Evolutionary conservation across 2,888 invertebrate genomes (phyloP).

Genomic region (Luffia ferchaultella): DNA sequence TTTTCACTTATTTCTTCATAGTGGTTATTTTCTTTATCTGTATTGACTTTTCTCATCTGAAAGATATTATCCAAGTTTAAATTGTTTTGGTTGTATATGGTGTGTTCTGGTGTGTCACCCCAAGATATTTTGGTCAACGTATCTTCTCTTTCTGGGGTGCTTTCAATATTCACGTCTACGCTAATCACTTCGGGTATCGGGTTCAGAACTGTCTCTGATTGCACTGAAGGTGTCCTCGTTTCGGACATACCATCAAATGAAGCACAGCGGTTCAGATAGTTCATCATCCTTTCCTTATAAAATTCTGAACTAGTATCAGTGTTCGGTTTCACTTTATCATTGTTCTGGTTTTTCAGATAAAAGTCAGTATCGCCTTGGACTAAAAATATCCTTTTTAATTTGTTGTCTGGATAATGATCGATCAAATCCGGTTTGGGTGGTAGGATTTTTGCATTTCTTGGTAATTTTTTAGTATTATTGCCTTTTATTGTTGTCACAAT

Average conservation of each 20-base stretch:
- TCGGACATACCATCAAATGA: constrained; percentile 40
- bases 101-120: constrained; percentile 51
- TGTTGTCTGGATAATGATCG: constrained; percentile 60
- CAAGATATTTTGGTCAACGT: constrained; percentile 41
- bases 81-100: constrained; percentile 53
- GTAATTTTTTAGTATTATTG: constrained; percentile 43
- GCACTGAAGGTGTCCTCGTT: constrained; percentile 36
- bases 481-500: constrained; percentile 66
- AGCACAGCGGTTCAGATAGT: constrained; percentile 46
- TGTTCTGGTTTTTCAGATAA: constrained; percentile 51
- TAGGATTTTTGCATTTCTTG: constrained; percentile 42
- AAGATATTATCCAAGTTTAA: constrained; percentile 52
- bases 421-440: constrained; percentile 61
- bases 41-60: constrained; percentile 11
- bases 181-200: constrained; percentile 33
- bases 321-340: constrained; percentile 43
- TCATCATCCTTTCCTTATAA: constrained; percentile 55
- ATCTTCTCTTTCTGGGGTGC: constrained; percentile 12
- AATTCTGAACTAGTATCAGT: constrained; percentile 52
- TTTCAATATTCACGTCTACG: constrained; percentile 20
- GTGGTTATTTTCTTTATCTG: background rate
- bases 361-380: constrained; percentile 49
- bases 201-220: constrained; percentile 38
- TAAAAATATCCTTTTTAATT: constrained; percentile 59
- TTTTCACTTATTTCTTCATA: background rate